These are phyloP conservation scores for Rhyzopertha dominica DNA, from an alignment of 1,140 invertebrate species.

Conservation along the genomic window DNA sequence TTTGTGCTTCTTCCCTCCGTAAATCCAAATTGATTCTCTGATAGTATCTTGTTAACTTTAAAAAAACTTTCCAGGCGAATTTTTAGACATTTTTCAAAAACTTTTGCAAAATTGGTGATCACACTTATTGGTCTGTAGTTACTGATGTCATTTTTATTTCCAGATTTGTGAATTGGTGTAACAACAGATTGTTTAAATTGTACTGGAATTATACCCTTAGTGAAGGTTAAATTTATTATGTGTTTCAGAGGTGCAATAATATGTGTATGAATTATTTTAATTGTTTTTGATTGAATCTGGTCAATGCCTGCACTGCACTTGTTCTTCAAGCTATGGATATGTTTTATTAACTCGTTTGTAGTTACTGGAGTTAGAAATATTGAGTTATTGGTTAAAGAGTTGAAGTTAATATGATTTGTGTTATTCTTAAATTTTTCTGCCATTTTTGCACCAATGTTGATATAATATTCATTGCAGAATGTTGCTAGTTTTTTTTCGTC, in stretches of 20 bases:
- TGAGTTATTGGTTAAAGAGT: conserved; percentile 2
- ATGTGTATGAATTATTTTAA: background rate
- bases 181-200: background rate
- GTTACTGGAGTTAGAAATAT: background rate
- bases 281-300: background rate
- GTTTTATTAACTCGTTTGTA: background rate
- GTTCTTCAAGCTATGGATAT: background rate
- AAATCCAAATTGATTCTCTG: conserved; percentile 6
- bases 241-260: background rate
- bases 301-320: background rate
- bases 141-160: background rate
- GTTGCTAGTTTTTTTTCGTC: no score
- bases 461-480: no score
- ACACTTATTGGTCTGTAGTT: conserved; percentile 1
- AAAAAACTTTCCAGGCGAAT: conserved; percentile 2
- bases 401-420: no score
- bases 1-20: background rate
- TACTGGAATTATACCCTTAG: background rate
- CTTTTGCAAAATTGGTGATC: background rate
- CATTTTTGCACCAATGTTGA: no score
- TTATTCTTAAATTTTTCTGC: no score
- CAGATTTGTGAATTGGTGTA: conserved; percentile 4
- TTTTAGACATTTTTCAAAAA: conserved; percentile 7
- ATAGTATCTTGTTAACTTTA: background rate
- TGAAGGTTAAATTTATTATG: conserved; percentile 1